phyloP scores from a whole-genome alignment of 2,888 invertebrate genomes.

The Bellardia bayeri region DNA sequence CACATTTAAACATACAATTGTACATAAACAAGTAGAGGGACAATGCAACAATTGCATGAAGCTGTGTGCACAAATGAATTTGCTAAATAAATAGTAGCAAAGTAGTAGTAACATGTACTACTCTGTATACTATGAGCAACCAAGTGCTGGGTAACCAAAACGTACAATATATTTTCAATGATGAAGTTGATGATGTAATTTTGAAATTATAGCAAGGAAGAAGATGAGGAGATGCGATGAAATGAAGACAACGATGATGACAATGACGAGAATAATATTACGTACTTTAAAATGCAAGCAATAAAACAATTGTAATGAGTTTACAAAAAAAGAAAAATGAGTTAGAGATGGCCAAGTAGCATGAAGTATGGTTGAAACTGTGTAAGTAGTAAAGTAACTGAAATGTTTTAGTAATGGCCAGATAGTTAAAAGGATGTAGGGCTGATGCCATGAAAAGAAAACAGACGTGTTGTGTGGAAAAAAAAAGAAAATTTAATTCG shows the following conservation, averaged over 20 bases:
- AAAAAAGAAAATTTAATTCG: not conserved
- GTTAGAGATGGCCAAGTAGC: not conserved
- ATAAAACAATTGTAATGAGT: conserved; percentile 56
- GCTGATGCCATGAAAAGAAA: not conserved
- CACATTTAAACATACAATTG: not conserved
- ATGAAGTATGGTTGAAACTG: too few species aligned
- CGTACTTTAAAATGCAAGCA: conserved; percentile 42
- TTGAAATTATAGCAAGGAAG: not conserved
- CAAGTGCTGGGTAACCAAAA: not conserved
- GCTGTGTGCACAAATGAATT: conserved; percentile 8
- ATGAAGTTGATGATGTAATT: conserved; percentile 34
- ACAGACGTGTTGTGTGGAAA: not conserved
- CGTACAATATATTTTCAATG: not conserved
- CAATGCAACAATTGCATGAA: not conserved
- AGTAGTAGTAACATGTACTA: not conserved
- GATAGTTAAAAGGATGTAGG: not conserved
- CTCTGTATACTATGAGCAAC: not conserved
- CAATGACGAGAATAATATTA: conserved; percentile 39
- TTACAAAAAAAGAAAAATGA: conserved; percentile 33
- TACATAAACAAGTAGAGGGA: not conserved
- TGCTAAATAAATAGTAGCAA: conserved; percentile 36
- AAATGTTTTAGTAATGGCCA: not conserved
- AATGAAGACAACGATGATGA: conserved; percentile 10
- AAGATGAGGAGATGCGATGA: conserved; percentile 1
- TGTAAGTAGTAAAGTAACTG: conserved; percentile 5